Base-by-base conservation (phyloP, 2,797 vertebrate species). In the Garrulus glandarius region DNA sequence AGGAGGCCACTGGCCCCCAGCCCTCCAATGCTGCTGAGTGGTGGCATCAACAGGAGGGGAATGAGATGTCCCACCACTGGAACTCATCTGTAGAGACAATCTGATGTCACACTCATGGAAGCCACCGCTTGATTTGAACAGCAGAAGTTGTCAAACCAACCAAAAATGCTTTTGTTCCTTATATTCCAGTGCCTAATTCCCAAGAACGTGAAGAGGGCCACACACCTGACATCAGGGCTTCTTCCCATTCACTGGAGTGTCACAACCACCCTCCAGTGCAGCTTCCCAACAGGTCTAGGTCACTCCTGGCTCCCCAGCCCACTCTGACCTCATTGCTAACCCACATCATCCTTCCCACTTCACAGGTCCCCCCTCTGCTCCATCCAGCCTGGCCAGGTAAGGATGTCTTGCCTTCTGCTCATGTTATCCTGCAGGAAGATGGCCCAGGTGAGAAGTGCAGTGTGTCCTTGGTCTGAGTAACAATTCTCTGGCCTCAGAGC, bases 311-410 rank as follows among this genome's bases (percentile, higher is more conserved):
- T 61, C 4, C 17, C 6, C 61, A 84, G 27, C 10, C 49, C 44
- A 8, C 49, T 13, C 39, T 13, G 6, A 12, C 49, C 15, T 2
- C 34, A 3, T 0, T 39, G 26, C 44, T 87, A 77, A 81, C 10
- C 49, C 30, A 29, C 21, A 3, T 75, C 81, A 96, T n/a, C 71
- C 37, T 94, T 64, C 69, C 68, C 50, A 15, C 52, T 93, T 68
- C 60, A 93, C 97, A 98, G 98, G 95, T 84, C 27, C 91, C 44
- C 63, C 80, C 30, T 82, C 79, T 11, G 46, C 77, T 32, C 89
- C 95, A 39, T 70, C 96, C 34, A 90, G 52, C 46, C 65, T 92
- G 32, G 74, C 94, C 32, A 22, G 94, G 98, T 98, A 97, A 98
- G 98, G 72, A 78, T 9, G 7, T 53, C 53, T 70, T 63, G 46